These are phyloP conservation scores for Latheticus oryzae DNA, from an alignment of 2,888 invertebrate species.

Conservation along the genomic window DNA sequence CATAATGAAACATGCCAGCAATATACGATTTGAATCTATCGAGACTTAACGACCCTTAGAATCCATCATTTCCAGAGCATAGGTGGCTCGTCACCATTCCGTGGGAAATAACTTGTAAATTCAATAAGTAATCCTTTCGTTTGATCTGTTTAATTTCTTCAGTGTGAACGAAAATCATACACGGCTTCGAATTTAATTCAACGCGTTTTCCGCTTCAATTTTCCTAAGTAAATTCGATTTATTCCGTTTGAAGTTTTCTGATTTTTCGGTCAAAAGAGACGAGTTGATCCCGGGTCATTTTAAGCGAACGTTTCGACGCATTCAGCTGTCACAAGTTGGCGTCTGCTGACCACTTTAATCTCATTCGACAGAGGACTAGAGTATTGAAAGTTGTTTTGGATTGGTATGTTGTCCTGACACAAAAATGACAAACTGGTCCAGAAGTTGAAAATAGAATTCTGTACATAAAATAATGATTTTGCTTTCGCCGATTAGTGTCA, in stretches of 20 bases:
- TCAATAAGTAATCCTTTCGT: no score
- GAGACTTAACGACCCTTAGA: conserved; percentile 20
- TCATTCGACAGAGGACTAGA: conserved; percentile 42
- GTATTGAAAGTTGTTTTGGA: conserved; percentile 38
- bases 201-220: conserved; percentile 33
- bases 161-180: conserved; percentile 13
- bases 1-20: conserved; percentile 36
- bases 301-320: conserved; percentile 38
- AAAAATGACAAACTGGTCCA: neutral
- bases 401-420: conserved; percentile 6
- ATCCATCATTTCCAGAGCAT: neutral
- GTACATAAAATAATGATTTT: no score
- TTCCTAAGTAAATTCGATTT: conserved; percentile 37
- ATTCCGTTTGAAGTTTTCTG: conserved; percentile 33
- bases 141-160: no score
- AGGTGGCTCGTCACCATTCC: neutral
- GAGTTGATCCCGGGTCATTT: conserved; percentile 34
- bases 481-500: neutral
- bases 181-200: conserved; percentile 17
- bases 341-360: conserved; percentile 48
- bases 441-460: neutral
- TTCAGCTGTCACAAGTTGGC: conserved; percentile 48
- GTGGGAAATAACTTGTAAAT: conserved; percentile 33
- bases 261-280: conserved; percentile 25
- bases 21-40: conserved; percentile 30